A percentile compares a stretch with the other conserved stretches of the same genome.
Evolutionary conservation across 2,888 invertebrate species (phyloP).

Genomic region (Parapristionchus giblindavisi): DNA sequence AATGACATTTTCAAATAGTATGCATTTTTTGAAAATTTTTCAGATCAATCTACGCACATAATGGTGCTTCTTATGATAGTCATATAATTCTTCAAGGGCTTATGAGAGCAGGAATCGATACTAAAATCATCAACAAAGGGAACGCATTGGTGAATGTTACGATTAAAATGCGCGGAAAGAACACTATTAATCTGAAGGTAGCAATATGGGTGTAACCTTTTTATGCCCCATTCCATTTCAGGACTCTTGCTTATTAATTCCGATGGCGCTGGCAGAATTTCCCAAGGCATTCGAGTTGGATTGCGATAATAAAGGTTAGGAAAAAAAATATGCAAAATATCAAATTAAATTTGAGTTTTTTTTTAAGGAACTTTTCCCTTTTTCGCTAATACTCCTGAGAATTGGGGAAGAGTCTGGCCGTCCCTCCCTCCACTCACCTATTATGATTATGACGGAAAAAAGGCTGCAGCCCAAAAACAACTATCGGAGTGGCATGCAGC

Average conservation of each 20-base stretch:
- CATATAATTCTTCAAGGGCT: too few species aligned
- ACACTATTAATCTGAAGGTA: too few species aligned
- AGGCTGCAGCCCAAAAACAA: not conserved
- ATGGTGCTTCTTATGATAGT: too few species aligned
- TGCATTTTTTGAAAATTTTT: too few species aligned
- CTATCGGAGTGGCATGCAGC: not conserved
- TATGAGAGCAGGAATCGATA: too few species aligned
- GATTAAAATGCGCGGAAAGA: too few species aligned
- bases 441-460: not conserved
- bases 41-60: too few species aligned
- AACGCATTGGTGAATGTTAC: too few species aligned
- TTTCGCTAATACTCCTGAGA: not conserved
- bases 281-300: not conserved
- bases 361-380: not conserved
- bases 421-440: not conserved
- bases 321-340: not conserved
- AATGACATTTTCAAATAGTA: too few species aligned
- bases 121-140: too few species aligned
- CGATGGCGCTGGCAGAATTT: slow-evolving; percentile 1
- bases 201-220: too few species aligned
- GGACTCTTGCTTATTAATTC: not conserved
- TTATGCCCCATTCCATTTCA: not conserved
- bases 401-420: not conserved
- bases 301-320: slow-evolving; percentile 1
- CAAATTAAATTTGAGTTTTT: too few species aligned